Evolutionary conservation across 1,140 invertebrate species (phyloP).

Genomic region (Camponotus floridanus): DNA sequence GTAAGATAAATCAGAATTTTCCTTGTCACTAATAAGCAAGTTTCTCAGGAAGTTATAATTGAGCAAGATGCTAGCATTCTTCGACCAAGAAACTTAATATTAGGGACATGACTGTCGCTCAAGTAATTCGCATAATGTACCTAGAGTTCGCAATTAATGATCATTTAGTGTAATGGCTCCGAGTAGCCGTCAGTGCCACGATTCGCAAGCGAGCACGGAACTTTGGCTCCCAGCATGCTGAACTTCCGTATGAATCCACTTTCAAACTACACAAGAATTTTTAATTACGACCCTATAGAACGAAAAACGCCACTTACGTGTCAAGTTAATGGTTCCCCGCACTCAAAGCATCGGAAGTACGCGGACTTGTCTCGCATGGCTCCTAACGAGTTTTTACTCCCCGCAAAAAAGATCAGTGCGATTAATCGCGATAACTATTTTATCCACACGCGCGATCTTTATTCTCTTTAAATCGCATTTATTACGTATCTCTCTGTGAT

Average conservation of each 20-base stretch:
- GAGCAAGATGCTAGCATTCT: conserved; percentile 53
- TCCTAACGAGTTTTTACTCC: not conserved
- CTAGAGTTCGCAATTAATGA: conserved; percentile 56
- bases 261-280: conserved; percentile 59
- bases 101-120: conserved; percentile 51
- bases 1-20: conserved; percentile 46
- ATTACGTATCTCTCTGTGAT: not conserved
- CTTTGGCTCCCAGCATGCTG: conserved; percentile 11
- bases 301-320: conserved; percentile 59
- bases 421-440: conserved; percentile 40
- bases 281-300: conserved; percentile 56
- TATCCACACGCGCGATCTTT: conserved; percentile 21
- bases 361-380: not conserved
- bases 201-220: conserved; percentile 35
- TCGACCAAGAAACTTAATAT: conserved; percentile 50
- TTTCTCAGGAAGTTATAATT: conserved; percentile 51
- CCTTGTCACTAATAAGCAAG: conserved; percentile 38
- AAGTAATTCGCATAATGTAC: conserved; percentile 58
- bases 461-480: not conserved
- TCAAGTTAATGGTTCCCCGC: conserved; percentile 29
- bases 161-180: conserved; percentile 56
- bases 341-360: conserved; percentile 15
- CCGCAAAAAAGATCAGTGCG: not conserved
- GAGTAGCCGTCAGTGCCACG: conserved; percentile 43
- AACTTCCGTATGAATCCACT: conserved; percentile 59